phyloP scores from a whole-genome alignment of 2,888 invertebrate genomes.

The Andricus quercusramuli region DNA sequence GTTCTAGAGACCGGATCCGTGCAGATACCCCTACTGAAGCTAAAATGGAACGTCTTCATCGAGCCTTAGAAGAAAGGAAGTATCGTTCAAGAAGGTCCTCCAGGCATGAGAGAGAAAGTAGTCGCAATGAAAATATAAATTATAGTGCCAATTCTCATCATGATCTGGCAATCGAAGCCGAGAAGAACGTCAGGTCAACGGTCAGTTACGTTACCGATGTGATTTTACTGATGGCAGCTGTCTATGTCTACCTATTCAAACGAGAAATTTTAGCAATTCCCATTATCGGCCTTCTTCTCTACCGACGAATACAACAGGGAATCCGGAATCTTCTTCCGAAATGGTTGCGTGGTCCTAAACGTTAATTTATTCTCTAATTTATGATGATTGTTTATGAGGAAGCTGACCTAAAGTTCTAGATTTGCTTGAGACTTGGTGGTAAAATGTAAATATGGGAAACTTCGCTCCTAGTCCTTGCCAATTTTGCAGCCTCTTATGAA shows the following conservation, averaged over 20 bases:
- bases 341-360: constrained; percentile 58
- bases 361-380: constrained; percentile 9
- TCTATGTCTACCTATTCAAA: constrained; percentile 90
- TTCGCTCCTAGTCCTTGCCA: constrained; percentile 1
- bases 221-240: constrained; percentile 87
- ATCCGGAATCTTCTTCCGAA: constrained; percentile 73
- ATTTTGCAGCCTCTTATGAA: constrained; percentile 6
- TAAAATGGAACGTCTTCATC: constrained; percentile 72
- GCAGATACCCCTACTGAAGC: constrained; percentile 73
- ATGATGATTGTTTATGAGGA: background rate
- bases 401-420: background rate
- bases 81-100: constrained; percentile 59
- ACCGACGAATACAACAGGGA: constrained; percentile 87
- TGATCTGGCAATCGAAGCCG: constrained; percentile 83
- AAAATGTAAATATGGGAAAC: constrained; percentile 22
- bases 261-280: constrained; percentile 90
- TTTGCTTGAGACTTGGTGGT: constrained; percentile 9
- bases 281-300: constrained; percentile 87
- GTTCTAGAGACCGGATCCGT: constrained; percentile 68
- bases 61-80: constrained; percentile 62
- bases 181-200: constrained; percentile 84
- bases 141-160: constrained; percentile 51
- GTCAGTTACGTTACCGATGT: constrained; percentile 88
- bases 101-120: constrained; percentile 44
- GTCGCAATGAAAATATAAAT: constrained; percentile 44